Conservation (phyloP, 1,140 invertebrate genomes). For the Piezodorus guildinii region DNA sequence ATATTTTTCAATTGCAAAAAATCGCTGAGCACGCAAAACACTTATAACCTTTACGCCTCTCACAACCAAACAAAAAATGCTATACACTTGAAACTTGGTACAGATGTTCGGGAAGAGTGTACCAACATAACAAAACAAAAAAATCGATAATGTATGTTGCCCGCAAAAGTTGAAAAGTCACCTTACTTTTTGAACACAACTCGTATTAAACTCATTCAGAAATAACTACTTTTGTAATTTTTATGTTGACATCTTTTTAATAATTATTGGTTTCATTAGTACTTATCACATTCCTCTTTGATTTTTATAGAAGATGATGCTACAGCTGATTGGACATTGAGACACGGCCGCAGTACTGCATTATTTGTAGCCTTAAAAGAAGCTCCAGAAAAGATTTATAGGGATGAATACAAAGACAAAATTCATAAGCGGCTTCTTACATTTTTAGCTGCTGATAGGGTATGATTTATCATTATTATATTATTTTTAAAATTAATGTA, state of each 20-base stretch:
- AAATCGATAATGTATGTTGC: too few relatives aligned
- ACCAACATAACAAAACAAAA: too few relatives aligned
- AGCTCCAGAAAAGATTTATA: slow-evolving; percentile 55
- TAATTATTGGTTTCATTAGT: not conserved
- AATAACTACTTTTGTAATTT: not conserved
- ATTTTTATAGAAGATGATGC: slow-evolving; percentile 42
- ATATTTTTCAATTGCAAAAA: too few relatives aligned
- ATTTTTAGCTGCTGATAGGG: slow-evolving; percentile 58
- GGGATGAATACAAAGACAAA: slow-evolving; percentile 52
- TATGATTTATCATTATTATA: slow-evolving; percentile 26
- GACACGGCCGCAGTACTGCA: slow-evolving; percentile 71
- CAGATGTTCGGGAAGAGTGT: too few relatives aligned
- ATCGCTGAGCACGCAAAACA: too few relatives aligned
- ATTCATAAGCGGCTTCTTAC: slow-evolving; percentile 52
- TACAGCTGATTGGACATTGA: slow-evolving; percentile 54
- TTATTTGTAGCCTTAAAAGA: slow-evolving; percentile 84
- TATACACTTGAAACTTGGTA: too few relatives aligned
- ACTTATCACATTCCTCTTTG: not conserved
- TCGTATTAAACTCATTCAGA: too few relatives aligned
- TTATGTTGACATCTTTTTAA: not conserved
- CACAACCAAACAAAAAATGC: too few relatives aligned
- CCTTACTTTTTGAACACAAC: too few relatives aligned
- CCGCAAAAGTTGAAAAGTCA: too few relatives aligned
- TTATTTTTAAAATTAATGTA: not conserved
- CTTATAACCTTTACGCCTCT: too few relatives aligned